These are phyloP conservation scores for Imbricaverruca yamaguchii DNA, from an alignment of 2,888 invertebrate species.

Conservation along the genomic window DNA sequence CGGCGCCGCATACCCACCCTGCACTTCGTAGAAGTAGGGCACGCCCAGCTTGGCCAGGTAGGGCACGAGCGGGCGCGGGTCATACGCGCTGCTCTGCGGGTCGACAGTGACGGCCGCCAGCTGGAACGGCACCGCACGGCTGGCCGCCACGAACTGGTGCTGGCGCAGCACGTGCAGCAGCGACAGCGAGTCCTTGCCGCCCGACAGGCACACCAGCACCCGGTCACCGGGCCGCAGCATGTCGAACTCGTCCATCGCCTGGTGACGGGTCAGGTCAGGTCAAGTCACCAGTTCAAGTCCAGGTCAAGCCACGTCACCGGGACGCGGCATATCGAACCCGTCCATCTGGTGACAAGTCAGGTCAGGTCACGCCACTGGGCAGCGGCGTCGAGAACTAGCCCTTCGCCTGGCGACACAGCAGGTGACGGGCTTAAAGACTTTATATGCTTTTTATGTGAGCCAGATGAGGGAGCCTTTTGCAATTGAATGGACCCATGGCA, in stretches of 20 bases:
- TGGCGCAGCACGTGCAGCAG: constrained; percentile 75
- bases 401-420: no score
- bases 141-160: constrained; percentile 67
- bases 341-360: no score
- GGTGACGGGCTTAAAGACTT: no score
- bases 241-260: constrained; percentile 71
- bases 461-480: no score
- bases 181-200: constrained; percentile 73
- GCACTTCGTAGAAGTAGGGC: constrained; percentile 67
- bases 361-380: no score
- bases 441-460: no score
- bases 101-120: constrained; percentile 68
- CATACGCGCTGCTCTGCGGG: constrained; percentile 52
- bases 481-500: no score
- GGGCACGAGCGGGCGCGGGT: constrained; percentile 58
- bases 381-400: no score
- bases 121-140: constrained; percentile 65
- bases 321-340: no score
- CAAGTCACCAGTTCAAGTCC: no score
- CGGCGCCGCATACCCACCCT: constrained; percentile 43
- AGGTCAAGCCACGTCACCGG: constrained; percentile 39
- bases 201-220: constrained; percentile 75
- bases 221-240: constrained; percentile 78
- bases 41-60: constrained; percentile 65
- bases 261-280: constrained; percentile 31